phyloP scores from a whole-genome alignment of 1,140 invertebrate genomes.

The Drosophila sproati region DNA sequence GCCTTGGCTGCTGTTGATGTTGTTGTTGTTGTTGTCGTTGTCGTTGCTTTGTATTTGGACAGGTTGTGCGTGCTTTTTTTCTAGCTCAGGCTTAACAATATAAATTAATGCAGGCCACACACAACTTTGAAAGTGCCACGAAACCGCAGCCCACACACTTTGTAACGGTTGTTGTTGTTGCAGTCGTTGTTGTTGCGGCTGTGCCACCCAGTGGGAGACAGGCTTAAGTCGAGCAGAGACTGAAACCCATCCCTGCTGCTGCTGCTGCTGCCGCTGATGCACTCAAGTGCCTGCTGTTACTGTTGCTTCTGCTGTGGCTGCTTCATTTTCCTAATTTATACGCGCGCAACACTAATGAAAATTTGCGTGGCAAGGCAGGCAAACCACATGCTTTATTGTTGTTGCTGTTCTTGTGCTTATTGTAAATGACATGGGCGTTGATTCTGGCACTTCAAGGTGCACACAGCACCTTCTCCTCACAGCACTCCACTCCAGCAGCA shows the following conservation, averaged over 20 bases:
- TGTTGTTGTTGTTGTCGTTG: no score
- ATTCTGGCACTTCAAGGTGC: constrained; percentile 43
- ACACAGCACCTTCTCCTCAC: constrained; percentile 14
- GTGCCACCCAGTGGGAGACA: constrained; percentile 23
- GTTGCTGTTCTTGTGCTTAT: constrained; percentile 44
- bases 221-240: constrained; percentile 19
- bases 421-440: constrained; percentile 42
- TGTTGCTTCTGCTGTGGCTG: constrained; percentile 51
- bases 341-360: constrained; percentile 78
- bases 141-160: constrained; percentile 65
- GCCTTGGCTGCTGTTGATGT: constrained; percentile 36
- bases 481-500: constrained; percentile 23
- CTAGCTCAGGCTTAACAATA: constrained; percentile 79
- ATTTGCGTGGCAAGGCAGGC: constrained; percentile 71
- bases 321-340: constrained; percentile 83
- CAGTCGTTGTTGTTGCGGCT: constrained; percentile 59
- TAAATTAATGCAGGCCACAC: constrained; percentile 71
- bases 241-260: constrained; percentile 6
- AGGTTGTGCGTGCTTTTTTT: constrained; percentile 75
- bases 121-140: constrained; percentile 61
- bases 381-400: constrained; percentile 66
- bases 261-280: constrained; percentile 23
- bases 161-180: constrained; percentile 28
- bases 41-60: constrained; percentile 55
- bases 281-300: constrained; percentile 60